Conservation (phyloP, 1,140 invertebrate genomes). For the Mactra quadrangularis region DNA sequence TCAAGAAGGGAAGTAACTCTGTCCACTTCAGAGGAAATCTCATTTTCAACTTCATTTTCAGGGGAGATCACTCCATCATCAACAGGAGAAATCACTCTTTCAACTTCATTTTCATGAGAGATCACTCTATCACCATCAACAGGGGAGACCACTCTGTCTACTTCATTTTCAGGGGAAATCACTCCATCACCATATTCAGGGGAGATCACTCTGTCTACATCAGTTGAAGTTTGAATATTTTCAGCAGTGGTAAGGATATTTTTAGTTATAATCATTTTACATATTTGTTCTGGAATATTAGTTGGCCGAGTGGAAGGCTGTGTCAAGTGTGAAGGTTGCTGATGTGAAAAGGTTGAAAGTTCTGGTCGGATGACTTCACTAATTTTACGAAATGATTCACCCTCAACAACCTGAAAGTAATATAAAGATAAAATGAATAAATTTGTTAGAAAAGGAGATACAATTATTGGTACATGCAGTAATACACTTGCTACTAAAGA, state of each 20-base stretch:
- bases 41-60: background rate
- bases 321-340: background rate
- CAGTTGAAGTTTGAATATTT: background rate
- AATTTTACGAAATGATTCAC: slow-evolving; percentile 43
- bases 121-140: no score
- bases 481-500: no score
- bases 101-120: background rate
- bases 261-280: slow-evolving; percentile 30
- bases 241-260: slow-evolving; percentile 12
- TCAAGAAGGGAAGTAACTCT: background rate
- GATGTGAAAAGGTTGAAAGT: background rate
- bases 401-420: slow-evolving; percentile 49
- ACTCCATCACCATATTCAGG: background rate
- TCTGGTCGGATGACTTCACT: slow-evolving; percentile 1
- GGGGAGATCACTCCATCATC: background rate
- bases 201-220: background rate
- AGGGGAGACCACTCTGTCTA: no score
- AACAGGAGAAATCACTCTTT: background rate
- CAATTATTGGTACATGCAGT: no score
- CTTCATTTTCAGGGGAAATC: no score
- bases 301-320: background rate
- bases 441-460: no score
- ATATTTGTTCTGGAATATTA: slow-evolving; percentile 21
- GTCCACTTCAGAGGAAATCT: background rate
- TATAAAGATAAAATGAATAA: no score